A percentile compares a stretch with the other conserved stretches of the same genome.
phyloP scores from a whole-genome alignment of 2,113 vertebrate genomes.

The Acrocephalus arundinaceus region DNA sequence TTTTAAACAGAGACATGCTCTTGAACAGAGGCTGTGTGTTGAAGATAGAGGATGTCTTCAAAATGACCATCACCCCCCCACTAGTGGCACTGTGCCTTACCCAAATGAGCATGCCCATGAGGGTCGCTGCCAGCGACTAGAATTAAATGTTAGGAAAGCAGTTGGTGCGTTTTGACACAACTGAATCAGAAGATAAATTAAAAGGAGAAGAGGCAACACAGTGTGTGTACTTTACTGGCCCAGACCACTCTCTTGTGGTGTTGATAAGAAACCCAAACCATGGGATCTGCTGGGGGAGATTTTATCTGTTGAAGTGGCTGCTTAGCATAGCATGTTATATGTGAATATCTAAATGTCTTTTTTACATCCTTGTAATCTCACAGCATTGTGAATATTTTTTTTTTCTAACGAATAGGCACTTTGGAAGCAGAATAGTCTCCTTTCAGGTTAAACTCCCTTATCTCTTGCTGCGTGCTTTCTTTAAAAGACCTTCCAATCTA shows the following conservation, averaged over 20 bases:
- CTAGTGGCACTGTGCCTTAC: not conserved
- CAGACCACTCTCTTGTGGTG: not conserved
- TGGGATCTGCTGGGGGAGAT: not conserved
- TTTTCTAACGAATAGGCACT: not conserved
- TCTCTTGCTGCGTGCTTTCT: slow-evolving; percentile 36
- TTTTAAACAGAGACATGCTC: not conserved
- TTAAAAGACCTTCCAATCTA: slow-evolving; percentile 50
- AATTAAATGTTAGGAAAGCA: not conserved
- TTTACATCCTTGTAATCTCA: not conserved
- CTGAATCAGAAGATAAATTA: not conserved
- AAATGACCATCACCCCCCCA: rapidly evolving
- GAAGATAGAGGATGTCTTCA: not conserved
- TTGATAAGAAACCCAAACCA: not conserved
- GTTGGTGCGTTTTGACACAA: not conserved
- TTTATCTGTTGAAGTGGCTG: not conserved
- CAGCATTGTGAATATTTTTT: not conserved
- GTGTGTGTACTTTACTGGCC: not conserved
- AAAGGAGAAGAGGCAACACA: not conserved
- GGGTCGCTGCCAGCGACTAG: not conserved
- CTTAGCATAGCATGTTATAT: not conserved
- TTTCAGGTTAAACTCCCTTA: slow-evolving; percentile 46
- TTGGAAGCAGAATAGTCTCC: not conserved
- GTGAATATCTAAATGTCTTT: not conserved
- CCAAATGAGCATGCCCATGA: not conserved
- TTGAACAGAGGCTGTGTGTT: not conserved